A percentile compares a stretch with the other conserved stretches of the same genome.
These are phyloP conservation scores for fruit fly (Drosophila melanogaster) DNA, from an alignment of 1,140 invertebrate genomes.

Conservation along the genomic window Release_6_plus_ISO1_MT NT_033777.3:8329501-8330000, in stretches of 20 bases:
- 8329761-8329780: conserved; percentile 47
- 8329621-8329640: conserved; percentile 51
- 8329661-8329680: conserved; percentile 29
- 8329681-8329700: conserved; percentile 71
- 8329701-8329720: conserved; percentile 77
- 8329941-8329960: background rate
- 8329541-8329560: conserved; percentile 68
- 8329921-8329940: background rate
- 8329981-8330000: too few species aligned
- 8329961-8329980: background rate
- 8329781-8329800: conserved; percentile 59
- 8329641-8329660: conserved; percentile 14
- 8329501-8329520: conserved; percentile 84
- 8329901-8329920: conserved; percentile 53
- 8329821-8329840: conserved; percentile 64
- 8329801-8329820: conserved; percentile 56
- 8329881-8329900: conserved; percentile 45
- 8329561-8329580: conserved; percentile 37
- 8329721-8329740: conserved; percentile 81
- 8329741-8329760: conserved; percentile 79
- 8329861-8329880: conserved; percentile 54
- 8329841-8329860: conserved; percentile 77
- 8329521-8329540: conserved; percentile 77
- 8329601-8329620: conserved; percentile 31
- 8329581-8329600: conserved; percentile 15